These are phyloP conservation scores for Periphyllus acericola DNA, from an alignment of 2,888 invertebrate genomes.

Conservation along the genomic window DNA sequence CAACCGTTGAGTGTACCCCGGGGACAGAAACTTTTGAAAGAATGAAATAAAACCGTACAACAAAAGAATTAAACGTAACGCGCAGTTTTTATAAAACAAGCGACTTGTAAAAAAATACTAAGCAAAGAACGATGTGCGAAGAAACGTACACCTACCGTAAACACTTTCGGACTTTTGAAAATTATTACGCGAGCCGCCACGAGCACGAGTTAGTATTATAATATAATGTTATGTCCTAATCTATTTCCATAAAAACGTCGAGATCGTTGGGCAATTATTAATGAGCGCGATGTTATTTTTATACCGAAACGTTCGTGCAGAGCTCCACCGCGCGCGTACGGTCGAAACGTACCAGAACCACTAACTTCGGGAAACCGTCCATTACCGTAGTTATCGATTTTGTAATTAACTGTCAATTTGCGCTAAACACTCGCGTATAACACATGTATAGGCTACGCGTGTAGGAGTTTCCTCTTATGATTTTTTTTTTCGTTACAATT, in stretches of 20 bases:
- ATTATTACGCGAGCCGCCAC: not conserved
- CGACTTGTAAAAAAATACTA: slow-evolving; percentile 17
- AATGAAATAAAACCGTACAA: slow-evolving; percentile 12
- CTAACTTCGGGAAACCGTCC: too few species aligned
- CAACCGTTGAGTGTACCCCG: slow-evolving; percentile 34
- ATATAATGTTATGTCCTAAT: not conserved
- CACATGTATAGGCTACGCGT: too few species aligned
- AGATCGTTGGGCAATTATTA: not conserved
- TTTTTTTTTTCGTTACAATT: too few species aligned
- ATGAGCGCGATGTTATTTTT: not conserved
- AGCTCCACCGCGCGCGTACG: too few species aligned
- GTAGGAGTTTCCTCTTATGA: too few species aligned
- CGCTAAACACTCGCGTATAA: too few species aligned
- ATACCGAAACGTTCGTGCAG: not conserved
- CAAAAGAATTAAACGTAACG: slow-evolving; percentile 33
- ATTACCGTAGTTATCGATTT: too few species aligned
- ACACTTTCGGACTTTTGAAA: not conserved
- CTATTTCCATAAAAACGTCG: not conserved
- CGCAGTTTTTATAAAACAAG: not conserved
- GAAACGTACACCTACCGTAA: not conserved
- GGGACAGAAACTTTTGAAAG: slow-evolving; percentile 35
- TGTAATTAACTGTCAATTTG: too few species aligned
- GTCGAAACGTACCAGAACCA: too few species aligned
- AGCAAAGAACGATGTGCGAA: not conserved
- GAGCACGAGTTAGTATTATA: too few species aligned